These are phyloP conservation scores for Anagyrus pseudococci DNA, from an alignment of 2,888 invertebrate species.

Conservation along the genomic window DNA sequence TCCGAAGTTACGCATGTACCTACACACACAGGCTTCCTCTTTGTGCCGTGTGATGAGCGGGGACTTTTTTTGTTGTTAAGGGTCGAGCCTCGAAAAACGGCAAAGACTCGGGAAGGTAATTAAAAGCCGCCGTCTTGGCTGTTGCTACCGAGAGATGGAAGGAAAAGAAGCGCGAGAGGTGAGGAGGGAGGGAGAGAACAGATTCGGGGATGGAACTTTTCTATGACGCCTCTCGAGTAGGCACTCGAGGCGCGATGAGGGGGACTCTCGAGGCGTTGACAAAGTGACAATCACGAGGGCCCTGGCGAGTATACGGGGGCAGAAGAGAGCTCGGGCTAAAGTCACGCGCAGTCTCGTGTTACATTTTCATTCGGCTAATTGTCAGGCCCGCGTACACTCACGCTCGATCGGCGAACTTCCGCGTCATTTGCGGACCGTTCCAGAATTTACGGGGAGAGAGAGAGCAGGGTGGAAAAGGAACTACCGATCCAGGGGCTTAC, in stretches of 20 bases:
- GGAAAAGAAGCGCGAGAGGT: too few species aligned
- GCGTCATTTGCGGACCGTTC: too few species aligned
- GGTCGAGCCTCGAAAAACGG: conserved; percentile 36
- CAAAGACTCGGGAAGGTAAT: conserved; percentile 37
- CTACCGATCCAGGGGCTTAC: conserved; percentile 22
- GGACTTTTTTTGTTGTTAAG: too few species aligned
- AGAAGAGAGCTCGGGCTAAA: conserved; percentile 47
- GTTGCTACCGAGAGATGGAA: too few species aligned
- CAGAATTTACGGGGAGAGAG: too few species aligned
- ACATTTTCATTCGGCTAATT: conserved; percentile 62
- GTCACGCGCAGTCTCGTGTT: conserved; percentile 62
- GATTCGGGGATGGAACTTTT: conserved; percentile 44
- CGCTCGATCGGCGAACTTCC: too few species aligned
- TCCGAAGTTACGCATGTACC: too few species aligned
- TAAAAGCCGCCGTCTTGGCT: conserved; percentile 28
- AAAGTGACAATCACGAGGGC: conserved; percentile 57
- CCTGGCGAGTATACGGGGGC: conserved; percentile 20
- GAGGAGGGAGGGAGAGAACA: conserved; percentile 31
- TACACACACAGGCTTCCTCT: too few species aligned
- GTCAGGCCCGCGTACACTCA: too few species aligned
- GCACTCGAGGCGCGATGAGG: conserved; percentile 41
- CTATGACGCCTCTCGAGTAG: conserved; percentile 39
- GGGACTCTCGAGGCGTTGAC: conserved; percentile 53
- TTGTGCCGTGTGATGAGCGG: too few species aligned
- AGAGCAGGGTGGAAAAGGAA: conserved; percentile 1